phyloP scores from a whole-genome alignment of 1,140 invertebrate species.

The Phymorhynchus buccinoides region DNA sequence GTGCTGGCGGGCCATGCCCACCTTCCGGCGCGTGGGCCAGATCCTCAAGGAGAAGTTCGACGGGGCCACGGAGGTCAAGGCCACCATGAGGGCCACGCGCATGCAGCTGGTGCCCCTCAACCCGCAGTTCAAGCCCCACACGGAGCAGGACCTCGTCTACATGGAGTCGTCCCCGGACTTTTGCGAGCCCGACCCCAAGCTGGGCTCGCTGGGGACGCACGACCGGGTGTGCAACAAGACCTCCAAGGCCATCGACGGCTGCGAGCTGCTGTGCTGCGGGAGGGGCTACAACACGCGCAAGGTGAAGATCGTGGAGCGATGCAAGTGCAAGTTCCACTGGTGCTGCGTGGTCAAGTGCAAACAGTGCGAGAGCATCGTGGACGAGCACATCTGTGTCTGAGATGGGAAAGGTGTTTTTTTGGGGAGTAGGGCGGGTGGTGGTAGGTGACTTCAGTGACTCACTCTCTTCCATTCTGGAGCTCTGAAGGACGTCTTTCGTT shows the following conservation, averaged over 20 bases:
- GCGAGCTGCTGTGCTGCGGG: constrained; percentile 77
- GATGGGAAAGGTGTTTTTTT: neutral
- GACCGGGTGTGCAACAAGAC: constrained; percentile 74
- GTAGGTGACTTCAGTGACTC: too few species aligned
- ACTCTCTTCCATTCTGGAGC: too few species aligned
- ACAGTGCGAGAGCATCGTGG: constrained; percentile 70
- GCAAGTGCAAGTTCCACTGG: constrained; percentile 76
- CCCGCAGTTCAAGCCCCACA: constrained; percentile 70
- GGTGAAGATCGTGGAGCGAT: constrained; percentile 82
- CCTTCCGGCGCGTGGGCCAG: constrained; percentile 87
- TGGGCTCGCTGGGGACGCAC: constrained; percentile 71
- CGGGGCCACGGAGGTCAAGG: constrained; percentile 82
- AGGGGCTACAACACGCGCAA: constrained; percentile 75
- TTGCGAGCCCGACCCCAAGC: constrained; percentile 84
- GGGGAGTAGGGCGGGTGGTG: neutral
- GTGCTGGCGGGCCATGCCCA: constrained; percentile 93
- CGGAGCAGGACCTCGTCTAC: constrained; percentile 85
- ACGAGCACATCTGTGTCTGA: constrained; percentile 71
- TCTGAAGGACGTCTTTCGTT: too few species aligned
- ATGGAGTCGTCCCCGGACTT: constrained; percentile 94
- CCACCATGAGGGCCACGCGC: constrained; percentile 54
- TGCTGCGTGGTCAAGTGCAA: constrained; percentile 76
- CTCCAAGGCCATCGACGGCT: constrained; percentile 74
- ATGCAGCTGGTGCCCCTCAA: constrained; percentile 66
- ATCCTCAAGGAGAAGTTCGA: constrained; percentile 88